Evolutionary conservation across 2,888 invertebrate species (phyloP).

Genomic region (Cheilosia scutellata): DNA sequence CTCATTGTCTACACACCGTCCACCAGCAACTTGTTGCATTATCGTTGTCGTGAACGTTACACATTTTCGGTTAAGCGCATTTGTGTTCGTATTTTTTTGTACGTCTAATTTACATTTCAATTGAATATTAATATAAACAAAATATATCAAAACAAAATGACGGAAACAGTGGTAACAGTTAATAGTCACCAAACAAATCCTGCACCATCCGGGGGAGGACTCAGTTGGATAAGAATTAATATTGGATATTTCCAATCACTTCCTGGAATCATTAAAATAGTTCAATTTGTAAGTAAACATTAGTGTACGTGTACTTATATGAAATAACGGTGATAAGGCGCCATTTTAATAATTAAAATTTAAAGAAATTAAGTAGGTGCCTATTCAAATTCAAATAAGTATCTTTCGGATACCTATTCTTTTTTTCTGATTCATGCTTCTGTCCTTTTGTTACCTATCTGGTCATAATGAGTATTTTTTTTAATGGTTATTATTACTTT

Average conservation of each 20-base stretch:
- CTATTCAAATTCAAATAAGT: neutral
- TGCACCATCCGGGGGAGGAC: conserved; percentile 81
- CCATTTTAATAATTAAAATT: neutral
- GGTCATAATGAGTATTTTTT: neutral
- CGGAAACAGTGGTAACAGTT: conserved; percentile 93
- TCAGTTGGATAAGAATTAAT: conserved; percentile 91
- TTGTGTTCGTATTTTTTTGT: neutral
- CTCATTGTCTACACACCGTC: conserved; percentile 45
- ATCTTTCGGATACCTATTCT: neutral
- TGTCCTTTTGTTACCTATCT: neutral
- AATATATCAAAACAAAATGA: conserved; percentile 86
- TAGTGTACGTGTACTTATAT: neutral
- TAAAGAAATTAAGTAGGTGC: conserved; percentile 4
- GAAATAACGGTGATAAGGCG: neutral
- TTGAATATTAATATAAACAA: neutral
- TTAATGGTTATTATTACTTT: no score
- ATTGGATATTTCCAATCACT: conserved; percentile 91
- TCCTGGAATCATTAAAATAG: conserved; percentile 92
- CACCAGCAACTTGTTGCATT: conserved; percentile 32
- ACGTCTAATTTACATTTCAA: neutral
- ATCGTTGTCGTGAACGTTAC: conserved; percentile 41
- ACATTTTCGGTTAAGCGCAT: conserved; percentile 2
- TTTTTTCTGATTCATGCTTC: neutral
- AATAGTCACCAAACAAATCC: conserved; percentile 87
- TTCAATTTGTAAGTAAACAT: conserved; percentile 89